A percentile compares a stretch with the other conserved stretches of the same genome.
phyloP scores from a whole-genome alignment of 2,113 vertebrate genomes.

The Equus quagga region DNA sequence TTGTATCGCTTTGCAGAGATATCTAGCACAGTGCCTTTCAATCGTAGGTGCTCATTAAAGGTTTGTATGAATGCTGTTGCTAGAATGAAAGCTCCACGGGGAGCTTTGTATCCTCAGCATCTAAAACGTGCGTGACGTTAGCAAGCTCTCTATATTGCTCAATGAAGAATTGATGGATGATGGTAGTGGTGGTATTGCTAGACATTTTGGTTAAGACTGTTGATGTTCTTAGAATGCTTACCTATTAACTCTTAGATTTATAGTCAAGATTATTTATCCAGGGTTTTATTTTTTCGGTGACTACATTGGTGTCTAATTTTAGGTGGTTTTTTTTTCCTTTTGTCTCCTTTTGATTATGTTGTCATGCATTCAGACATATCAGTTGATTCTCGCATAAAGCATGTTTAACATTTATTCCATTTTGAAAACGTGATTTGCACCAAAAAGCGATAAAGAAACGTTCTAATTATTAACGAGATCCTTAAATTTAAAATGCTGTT shows the following conservation, averaged over 20 bases:
- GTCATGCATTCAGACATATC: background rate
- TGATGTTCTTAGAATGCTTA: background rate
- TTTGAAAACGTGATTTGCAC: slow-evolving; percentile 25
- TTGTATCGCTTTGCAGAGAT: background rate
- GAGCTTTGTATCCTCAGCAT: background rate
- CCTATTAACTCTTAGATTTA: background rate
- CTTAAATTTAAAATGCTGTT: slow-evolving; percentile 1
- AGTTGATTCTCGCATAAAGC: background rate
- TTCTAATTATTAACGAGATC: background rate
- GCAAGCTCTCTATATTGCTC: background rate
- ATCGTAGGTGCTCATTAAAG: rapidly evolving
- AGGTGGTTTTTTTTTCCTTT: background rate
- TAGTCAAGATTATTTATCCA: background rate
- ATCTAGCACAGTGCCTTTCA: background rate
- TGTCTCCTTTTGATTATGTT: background rate
- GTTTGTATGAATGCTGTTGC: background rate
- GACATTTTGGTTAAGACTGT: background rate
- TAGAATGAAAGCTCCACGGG: background rate
- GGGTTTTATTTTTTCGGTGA: background rate
- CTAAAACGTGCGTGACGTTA: background rate
- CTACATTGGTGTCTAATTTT: background rate
- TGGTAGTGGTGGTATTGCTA: background rate
- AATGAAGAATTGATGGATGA: background rate
- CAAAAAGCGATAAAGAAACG: background rate
- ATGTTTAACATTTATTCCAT: background rate